phyloP scores from a whole-genome alignment of 2,113 vertebrate genomes.

The Paratilapia polleni region DNA sequence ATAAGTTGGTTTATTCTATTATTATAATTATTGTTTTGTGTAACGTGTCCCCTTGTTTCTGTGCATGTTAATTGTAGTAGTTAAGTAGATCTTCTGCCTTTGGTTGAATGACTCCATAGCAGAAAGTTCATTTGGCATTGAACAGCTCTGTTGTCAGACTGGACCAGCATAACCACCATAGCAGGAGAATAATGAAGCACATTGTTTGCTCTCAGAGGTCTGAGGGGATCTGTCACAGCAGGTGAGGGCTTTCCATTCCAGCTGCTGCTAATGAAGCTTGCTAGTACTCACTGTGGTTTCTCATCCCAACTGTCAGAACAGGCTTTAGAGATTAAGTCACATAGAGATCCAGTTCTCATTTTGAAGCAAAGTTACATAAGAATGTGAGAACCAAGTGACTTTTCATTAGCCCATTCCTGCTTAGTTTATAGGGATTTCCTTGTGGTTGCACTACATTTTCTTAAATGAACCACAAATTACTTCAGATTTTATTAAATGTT shows the following conservation, averaged over 20 bases:
- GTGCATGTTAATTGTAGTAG: neutral
- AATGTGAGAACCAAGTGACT: conserved; percentile 3
- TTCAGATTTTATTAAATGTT: conserved; percentile 8
- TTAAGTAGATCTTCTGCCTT: neutral
- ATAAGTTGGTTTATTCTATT: neutral
- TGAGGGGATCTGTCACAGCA: conserved; percentile 61
- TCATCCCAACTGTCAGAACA: conserved; percentile 50
- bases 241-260: conserved; percentile 56
- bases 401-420: conserved; percentile 8
- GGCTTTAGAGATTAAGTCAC: conserved; percentile 61
- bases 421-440: neutral
- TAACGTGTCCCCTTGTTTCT: neutral
- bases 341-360: conserved; percentile 13
- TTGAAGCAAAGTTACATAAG: conserved; percentile 44
- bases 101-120: neutral
- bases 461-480: conserved; percentile 30
- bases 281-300: conserved; percentile 42
- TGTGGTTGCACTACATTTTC: neutral
- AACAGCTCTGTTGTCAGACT: neutral
- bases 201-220: conserved; percentile 52
- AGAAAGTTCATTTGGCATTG: neutral
- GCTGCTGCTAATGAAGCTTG: conserved; percentile 64
- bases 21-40: neutral
- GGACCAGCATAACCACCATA: neutral
- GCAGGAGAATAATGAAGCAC: conserved; percentile 63